Evolutionary conservation across 2,888 invertebrate species (phyloP).

Genomic region (Mamestra brassicae): DNA sequence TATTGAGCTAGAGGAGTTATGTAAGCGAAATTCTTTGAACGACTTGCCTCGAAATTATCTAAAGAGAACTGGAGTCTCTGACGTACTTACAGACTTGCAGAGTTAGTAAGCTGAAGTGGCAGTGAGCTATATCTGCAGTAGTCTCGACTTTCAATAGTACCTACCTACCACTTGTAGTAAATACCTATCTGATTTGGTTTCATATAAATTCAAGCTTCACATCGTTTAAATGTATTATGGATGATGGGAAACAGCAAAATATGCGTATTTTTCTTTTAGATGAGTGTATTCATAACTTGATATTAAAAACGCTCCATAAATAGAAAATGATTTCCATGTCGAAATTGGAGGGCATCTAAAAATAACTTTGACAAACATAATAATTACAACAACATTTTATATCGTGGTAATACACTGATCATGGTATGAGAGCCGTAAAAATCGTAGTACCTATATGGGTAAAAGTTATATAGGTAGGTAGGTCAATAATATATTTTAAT

Average conservation of each 20-base stretch:
- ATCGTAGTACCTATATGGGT: not conserved
- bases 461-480: too few relatives aligned
- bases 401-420: not conserved
- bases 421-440: too few relatives aligned
- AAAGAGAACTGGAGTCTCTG: not conserved
- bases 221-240: not conserved
- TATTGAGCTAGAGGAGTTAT: not conserved
- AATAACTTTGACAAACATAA: not conserved
- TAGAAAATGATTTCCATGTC: constrained; percentile 7
- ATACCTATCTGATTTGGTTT: not conserved
- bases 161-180: not conserved
- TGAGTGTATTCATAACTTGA: not conserved
- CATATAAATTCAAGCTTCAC: not conserved
- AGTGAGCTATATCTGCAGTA: not conserved
- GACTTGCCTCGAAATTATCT: constrained; percentile 8
- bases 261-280: not conserved
- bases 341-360: not conserved
- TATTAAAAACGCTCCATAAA: constrained; percentile 3
- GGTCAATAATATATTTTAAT: not conserved
- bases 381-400: not conserved
- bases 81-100: not conserved
- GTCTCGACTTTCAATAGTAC: not conserved
- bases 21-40: constrained; percentile 9
- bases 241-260: constrained; percentile 1
- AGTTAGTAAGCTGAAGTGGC: not conserved